These are phyloP conservation scores for Diadegma fenestrale DNA, from an alignment of 2,888 invertebrate species.

Conservation along the genomic window DNA sequence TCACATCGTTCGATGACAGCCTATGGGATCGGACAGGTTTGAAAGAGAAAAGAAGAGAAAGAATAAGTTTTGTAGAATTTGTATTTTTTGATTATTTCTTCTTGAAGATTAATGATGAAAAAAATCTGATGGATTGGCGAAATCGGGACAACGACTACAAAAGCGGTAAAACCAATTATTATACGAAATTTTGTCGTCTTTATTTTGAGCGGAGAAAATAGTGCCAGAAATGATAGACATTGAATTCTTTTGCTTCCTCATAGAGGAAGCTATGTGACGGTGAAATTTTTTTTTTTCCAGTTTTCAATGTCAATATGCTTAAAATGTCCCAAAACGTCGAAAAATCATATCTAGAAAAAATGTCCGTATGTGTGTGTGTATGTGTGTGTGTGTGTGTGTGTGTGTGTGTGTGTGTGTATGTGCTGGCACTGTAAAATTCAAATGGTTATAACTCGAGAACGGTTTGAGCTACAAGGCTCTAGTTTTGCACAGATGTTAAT, in stretches of 20 bases:
- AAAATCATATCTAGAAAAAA: too few relatives aligned
- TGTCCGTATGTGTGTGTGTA: too few relatives aligned
- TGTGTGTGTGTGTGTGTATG: too few relatives aligned
- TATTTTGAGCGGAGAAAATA: not conserved
- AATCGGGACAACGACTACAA: conserved; percentile 76
- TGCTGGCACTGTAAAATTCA: too few relatives aligned
- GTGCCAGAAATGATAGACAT: not conserved
- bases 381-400: too few relatives aligned
- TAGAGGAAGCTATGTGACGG: too few relatives aligned
- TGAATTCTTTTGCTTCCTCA: not conserved
- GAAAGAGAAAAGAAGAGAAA: not conserved
- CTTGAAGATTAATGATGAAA: conserved; percentile 54
- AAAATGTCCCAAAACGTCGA: too few relatives aligned
- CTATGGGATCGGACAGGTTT: not conserved
- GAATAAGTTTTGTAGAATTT: conserved; percentile 7
- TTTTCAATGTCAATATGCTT: too few relatives aligned
- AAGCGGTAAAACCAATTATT: conserved; percentile 73
- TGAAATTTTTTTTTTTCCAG: too few relatives aligned
- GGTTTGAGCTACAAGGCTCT: too few relatives aligned
- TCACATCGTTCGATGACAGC: conserved; percentile 25
- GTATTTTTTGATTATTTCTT: conserved; percentile 13
- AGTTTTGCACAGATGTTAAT: too few relatives aligned
- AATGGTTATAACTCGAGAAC: too few relatives aligned
- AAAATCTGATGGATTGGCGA: conserved; percentile 77
- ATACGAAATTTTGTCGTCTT: not conserved